Evolutionary conservation across 1,140 invertebrate genomes (phyloP).

Genomic region (Bombyx mandarina): DNA sequence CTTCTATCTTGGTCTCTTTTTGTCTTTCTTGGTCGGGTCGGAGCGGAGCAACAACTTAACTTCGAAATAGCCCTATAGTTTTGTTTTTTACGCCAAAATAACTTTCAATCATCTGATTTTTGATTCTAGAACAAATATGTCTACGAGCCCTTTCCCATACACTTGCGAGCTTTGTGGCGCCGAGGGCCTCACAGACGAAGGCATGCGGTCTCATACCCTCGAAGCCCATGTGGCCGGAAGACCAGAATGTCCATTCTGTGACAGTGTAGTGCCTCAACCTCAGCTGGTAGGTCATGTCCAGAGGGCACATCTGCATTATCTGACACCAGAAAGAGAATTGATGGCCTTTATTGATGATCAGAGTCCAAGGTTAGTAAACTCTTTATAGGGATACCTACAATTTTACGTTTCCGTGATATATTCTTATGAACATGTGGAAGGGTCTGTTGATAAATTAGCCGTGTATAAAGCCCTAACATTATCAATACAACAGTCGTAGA

Average conservation of each 20-base stretch:
- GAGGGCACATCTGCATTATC: conserved; percentile 83
- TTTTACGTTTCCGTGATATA: too few species aligned
- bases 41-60: too few species aligned
- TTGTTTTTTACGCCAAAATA: too few species aligned
- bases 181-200: conserved; percentile 83
- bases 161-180: conserved; percentile 87
- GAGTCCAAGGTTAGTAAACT: conserved; percentile 72
- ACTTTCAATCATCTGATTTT: conserved; percentile 4
- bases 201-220: conserved; percentile 84
- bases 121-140: conserved; percentile 34
- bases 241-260: conserved; percentile 86
- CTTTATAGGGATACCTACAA: too few species aligned
- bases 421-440: too few species aligned
- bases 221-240: conserved; percentile 83
- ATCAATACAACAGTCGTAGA: too few species aligned
- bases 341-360: conserved; percentile 76
- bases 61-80: too few species aligned
- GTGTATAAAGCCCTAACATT: too few species aligned
- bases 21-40: too few species aligned
- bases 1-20: too few species aligned
- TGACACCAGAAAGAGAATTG: conserved; percentile 78
- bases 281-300: conserved; percentile 86
- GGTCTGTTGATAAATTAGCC: too few species aligned
- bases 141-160: conserved; percentile 61
- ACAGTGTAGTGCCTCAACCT: conserved; percentile 78